Conservation (phyloP, 2,113 vertebrate species). For the Bubo blakistoni region DNA sequence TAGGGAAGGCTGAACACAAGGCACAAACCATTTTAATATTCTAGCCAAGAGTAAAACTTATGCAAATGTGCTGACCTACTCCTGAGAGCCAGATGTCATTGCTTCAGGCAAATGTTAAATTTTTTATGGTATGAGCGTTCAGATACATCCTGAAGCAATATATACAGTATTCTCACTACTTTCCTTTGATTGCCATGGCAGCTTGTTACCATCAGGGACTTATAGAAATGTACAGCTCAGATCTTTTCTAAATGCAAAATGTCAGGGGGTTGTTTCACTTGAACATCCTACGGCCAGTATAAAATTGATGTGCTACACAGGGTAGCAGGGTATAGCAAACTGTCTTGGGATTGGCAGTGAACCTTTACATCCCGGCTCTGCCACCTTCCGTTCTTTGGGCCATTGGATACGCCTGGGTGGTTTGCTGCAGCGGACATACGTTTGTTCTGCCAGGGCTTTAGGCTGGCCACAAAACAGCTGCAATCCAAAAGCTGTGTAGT, state of each 20-base stretch:
- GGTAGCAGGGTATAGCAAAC: neutral
- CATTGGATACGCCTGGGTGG: rapidly evolving
- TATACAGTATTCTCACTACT: neutral
- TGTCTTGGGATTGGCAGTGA: neutral
- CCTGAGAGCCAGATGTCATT: slow-evolving; percentile 55
- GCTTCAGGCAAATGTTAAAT: slow-evolving; percentile 50
- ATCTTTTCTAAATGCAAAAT: neutral
- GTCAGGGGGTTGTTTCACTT: neutral
- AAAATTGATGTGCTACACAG: neutral
- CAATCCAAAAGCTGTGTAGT: neutral
- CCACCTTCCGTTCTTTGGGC: neutral
- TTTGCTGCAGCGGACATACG: neutral
- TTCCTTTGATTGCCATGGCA: slow-evolving; percentile 27
- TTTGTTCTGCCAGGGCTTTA: neutral
- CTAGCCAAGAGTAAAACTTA: slow-evolving; percentile 54
- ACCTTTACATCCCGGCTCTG: neutral
- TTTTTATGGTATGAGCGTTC: slow-evolving; percentile 52
- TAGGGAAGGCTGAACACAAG: slow-evolving; percentile 12
- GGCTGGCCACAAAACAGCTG: neutral
- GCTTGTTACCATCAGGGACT: slow-evolving; percentile 21
- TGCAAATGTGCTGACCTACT: slow-evolving; percentile 60
- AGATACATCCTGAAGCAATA: slow-evolving; percentile 33
- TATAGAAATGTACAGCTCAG: neutral
- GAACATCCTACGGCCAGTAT: neutral
- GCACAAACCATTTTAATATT: slow-evolving; percentile 32